phyloP scores from a whole-genome alignment of 2,888 invertebrate species.

The Xestoiulus laeticollis region DNA sequence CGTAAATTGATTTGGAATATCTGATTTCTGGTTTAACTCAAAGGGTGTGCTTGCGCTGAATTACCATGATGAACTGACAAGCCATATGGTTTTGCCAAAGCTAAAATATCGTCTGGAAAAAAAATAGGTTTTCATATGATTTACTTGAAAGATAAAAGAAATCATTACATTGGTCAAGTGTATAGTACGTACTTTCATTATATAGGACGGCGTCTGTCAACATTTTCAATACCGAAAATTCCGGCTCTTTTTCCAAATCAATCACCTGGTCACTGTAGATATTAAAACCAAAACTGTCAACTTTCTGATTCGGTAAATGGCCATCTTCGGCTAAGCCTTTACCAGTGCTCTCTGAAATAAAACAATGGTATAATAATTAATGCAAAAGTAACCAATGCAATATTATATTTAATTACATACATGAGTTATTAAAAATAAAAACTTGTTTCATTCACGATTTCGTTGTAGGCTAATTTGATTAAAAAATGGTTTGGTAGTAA shows the following conservation, averaged over 20 bases:
- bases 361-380: not conserved
- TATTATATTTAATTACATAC: too few relatives aligned
- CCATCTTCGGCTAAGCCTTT: not conserved
- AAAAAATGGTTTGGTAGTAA: too few relatives aligned
- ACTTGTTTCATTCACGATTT: too few relatives aligned
- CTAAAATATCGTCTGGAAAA: constrained; percentile 65
- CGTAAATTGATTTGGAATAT: not conserved
- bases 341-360: not conserved
- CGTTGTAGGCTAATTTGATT: too few relatives aligned
- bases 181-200: constrained; percentile 50
- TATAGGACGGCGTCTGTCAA: constrained; percentile 45
- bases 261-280: constrained; percentile 45
- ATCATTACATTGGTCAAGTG: not conserved
- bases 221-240: constrained; percentile 31
- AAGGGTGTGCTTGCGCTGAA: not conserved
- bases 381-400: too few relatives aligned
- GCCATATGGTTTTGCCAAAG: constrained; percentile 68
- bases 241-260: constrained; percentile 51
- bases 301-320: not conserved
- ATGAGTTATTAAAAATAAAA: too few relatives aligned
- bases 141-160: not conserved
- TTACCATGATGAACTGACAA: constrained; percentile 60
- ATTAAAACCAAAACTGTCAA: constrained; percentile 49
- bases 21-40: not conserved
- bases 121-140: not conserved